Conservation (phyloP, 2,888 invertebrate species). For the Doris montereyensis region DNA sequence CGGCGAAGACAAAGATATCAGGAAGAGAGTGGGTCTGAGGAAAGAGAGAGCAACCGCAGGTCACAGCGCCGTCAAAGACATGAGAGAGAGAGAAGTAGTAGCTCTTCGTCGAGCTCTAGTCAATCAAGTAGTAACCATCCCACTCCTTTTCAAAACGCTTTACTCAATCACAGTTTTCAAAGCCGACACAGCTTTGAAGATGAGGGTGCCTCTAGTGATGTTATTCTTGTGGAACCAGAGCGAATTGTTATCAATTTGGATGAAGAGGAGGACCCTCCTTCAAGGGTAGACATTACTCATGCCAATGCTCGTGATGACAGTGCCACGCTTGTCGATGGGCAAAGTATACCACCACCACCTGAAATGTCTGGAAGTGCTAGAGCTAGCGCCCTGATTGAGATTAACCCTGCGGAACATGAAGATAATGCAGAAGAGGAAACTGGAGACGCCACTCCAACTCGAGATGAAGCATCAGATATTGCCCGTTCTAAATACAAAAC, state of each 20-base stretch:
- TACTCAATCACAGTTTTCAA: neutral
- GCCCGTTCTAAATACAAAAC: neutral
- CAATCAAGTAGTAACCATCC: neutral
- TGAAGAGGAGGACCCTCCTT: conserved; percentile 38
- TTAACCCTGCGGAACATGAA: conserved; percentile 15
- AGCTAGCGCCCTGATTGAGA: conserved; percentile 33
- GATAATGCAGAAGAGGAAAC: neutral
- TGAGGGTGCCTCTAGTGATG: conserved; percentile 40
- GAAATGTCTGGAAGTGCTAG: conserved; percentile 15
- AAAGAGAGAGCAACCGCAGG: conserved; percentile 16
- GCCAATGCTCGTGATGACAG: conserved; percentile 31
- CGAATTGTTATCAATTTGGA: conserved; percentile 39
- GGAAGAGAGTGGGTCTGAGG: conserved; percentile 25
- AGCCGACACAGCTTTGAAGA: conserved; percentile 27
- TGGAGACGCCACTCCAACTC: conserved; percentile 36
- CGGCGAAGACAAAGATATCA: conserved; percentile 7
- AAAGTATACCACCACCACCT: conserved; percentile 32
- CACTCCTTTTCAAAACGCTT: neutral
- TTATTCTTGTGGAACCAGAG: conserved; percentile 41
- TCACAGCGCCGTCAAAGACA: conserved; percentile 32
- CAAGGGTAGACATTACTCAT: conserved; percentile 29
- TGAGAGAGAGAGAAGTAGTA: conserved; percentile 28
- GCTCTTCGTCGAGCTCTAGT: conserved; percentile 23
- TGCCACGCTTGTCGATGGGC: conserved; percentile 28
- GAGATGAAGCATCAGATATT: conserved; percentile 29